Conservation (phyloP, 2,888 invertebrate species). For the Lithosia quadra region DNA sequence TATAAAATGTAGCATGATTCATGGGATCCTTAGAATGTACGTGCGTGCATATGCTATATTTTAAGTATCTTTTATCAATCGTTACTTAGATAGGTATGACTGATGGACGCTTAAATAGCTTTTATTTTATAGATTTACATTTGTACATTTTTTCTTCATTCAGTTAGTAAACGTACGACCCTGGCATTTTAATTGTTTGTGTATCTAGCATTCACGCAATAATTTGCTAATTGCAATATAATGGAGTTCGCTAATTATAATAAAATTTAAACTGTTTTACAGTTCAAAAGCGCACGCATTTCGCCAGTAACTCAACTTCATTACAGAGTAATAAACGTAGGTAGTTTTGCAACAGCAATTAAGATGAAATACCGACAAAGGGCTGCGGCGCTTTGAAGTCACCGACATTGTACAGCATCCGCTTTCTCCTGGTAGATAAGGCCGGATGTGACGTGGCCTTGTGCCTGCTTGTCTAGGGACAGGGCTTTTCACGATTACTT, state of each 20-base stretch:
- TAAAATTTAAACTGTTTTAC: conserved; percentile 43
- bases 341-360: conserved; percentile 80
- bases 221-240: conserved; percentile 18
- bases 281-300: conserved; percentile 47
- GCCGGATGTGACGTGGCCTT: conserved; percentile 83
- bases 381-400: conserved; percentile 71
- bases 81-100: neutral
- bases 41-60: neutral
- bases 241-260: conserved; percentile 37
- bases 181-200: conserved; percentile 7
- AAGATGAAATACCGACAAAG: conserved; percentile 75
- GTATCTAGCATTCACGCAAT: conserved; percentile 2
- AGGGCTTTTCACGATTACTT: conserved; percentile 83
- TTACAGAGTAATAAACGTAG: conserved; percentile 68
- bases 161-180: neutral
- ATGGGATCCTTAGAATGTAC: conserved; percentile 23
- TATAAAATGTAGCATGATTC: conserved; percentile 22
- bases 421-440: conserved; percentile 80
- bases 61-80: neutral
- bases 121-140: neutral
- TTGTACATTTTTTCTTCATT: neutral
- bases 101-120: neutral
- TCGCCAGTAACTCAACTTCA: conserved; percentile 62
- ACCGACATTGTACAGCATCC: conserved; percentile 75
- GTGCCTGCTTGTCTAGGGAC: conserved; percentile 65